Evolutionary conservation across 2,113 vertebrate species (phyloP).

Genomic region (Clarias gariepinus): DNA sequence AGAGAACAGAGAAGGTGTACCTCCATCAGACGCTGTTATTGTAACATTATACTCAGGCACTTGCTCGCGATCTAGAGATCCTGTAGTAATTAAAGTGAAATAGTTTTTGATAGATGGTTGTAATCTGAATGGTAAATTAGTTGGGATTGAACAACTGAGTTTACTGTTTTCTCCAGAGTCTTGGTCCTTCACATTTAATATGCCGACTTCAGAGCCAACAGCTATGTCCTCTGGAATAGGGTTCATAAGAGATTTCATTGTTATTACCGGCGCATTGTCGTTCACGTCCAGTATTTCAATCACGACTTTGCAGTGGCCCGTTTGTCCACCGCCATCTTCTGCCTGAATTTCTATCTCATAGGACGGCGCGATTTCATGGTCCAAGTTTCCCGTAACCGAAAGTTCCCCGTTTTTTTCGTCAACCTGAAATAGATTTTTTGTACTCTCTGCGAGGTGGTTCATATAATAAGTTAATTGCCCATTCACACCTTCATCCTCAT

Average conservation of each 20-base stretch:
- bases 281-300: slow-evolving; percentile 58
- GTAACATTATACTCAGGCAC: slow-evolving; percentile 61
- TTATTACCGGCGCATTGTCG: slow-evolving; percentile 57
- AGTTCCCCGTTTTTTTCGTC: slow-evolving; percentile 53
- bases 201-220: slow-evolving; percentile 43
- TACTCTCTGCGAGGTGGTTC: slow-evolving; percentile 40
- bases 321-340: slow-evolving; percentile 54
- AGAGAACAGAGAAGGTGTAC: slow-evolving; percentile 63
- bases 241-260: slow-evolving; percentile 53
- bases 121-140: slow-evolving; percentile 63
- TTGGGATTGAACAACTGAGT: slow-evolving; percentile 54
- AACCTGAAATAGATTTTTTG: slow-evolving; percentile 48
- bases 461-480: slow-evolving; percentile 52
- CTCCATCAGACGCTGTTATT: slow-evolving; percentile 65
- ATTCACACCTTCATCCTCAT: slow-evolving; percentile 52
- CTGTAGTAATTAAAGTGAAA: slow-evolving; percentile 64
- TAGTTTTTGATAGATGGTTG: slow-evolving; percentile 61
- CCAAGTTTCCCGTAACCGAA: slow-evolving; percentile 42
- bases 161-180: slow-evolving; percentile 69
- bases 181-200: slow-evolving; percentile 69
- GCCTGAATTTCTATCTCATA: slow-evolving; percentile 58
- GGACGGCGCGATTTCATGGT: slow-evolving; percentile 51
- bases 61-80: slow-evolving; percentile 65
- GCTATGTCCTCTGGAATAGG: slow-evolving; percentile 51
- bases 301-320: slow-evolving; percentile 49